phyloP scores from a whole-genome alignment of 2,797 vertebrate species.

The Galagoides demidoff region DNA sequence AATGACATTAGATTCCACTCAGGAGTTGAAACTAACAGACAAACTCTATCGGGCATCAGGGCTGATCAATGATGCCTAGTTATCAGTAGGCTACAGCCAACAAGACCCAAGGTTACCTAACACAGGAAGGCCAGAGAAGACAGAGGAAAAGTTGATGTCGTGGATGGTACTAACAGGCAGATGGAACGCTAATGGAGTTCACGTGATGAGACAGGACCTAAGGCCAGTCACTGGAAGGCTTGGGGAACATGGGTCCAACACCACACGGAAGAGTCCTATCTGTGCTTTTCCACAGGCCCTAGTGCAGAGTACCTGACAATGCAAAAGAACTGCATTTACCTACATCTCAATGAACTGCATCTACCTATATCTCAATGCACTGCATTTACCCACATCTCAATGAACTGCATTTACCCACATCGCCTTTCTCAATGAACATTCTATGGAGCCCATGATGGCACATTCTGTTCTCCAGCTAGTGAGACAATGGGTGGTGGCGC shows the following conservation, averaged over 20 bases:
- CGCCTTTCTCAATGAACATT: not conserved
- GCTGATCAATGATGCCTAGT: not conserved
- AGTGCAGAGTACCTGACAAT: not conserved
- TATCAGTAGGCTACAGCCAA: not conserved
- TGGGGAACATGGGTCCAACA: not conserved
- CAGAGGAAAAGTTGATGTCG: not conserved
- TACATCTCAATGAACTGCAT: too few species aligned
- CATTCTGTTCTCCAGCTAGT: not conserved
- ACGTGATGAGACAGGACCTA: not conserved
- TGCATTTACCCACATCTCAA: not conserved
- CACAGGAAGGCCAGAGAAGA: not conserved
- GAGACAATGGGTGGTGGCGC: not conserved
- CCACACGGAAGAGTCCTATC: not conserved
- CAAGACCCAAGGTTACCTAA: not conserved
- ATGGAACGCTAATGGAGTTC: not conserved
- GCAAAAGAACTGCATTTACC: not conserved
- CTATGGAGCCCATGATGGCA: not conserved
- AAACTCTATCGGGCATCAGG: not conserved
- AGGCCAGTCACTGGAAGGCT: not conserved
- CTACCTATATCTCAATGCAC: too few species aligned
- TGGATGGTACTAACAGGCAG: not conserved
- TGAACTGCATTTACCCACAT: not conserved
- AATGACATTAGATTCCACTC: not conserved
- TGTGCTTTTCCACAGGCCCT: not conserved
- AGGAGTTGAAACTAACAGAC: not conserved